Conservation (phyloP, 2,888 invertebrate genomes). For the Ctena decussata region DNA sequence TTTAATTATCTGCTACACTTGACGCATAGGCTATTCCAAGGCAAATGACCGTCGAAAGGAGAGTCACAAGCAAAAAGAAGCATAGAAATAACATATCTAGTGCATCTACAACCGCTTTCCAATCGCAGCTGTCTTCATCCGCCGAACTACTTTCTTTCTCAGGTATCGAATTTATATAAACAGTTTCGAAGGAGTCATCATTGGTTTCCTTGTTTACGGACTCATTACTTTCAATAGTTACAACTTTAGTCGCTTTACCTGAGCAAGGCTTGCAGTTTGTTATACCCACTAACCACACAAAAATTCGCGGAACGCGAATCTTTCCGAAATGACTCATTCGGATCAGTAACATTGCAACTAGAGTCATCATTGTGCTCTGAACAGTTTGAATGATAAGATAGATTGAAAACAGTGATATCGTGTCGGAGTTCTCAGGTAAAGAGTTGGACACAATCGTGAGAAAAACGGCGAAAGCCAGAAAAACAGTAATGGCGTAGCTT, state of each 20-base stretch:
- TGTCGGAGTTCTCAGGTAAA: slow-evolving; percentile 45
- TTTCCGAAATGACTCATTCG: background rate
- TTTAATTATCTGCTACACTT: too few relatives aligned
- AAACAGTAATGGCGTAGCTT: slow-evolving; percentile 49
- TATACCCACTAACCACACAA: background rate
- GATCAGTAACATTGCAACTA: background rate
- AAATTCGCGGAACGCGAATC: background rate
- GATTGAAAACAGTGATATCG: slow-evolving; percentile 33
- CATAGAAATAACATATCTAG: background rate
- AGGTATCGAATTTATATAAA: too few relatives aligned
- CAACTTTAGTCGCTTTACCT: background rate
- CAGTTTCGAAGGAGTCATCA: background rate
- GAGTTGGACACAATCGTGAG: slow-evolving; percentile 43
- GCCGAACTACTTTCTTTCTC: background rate
- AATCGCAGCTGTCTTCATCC: background rate
- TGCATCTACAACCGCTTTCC: background rate
- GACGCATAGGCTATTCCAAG: background rate
- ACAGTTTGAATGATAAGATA: slow-evolving; percentile 48
- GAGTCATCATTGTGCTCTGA: slow-evolving; percentile 28
- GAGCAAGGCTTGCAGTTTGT: background rate
- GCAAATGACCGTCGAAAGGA: background rate
- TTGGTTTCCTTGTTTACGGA: background rate
- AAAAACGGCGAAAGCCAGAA: slow-evolving; percentile 60
- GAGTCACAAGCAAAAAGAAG: background rate
- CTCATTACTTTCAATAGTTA: background rate